Evolutionary conservation across 1,140 invertebrate genomes (phyloP), one percentile per base, ranked within the genome.

Genomic region (Leptinotarsa defecta): DNA sequence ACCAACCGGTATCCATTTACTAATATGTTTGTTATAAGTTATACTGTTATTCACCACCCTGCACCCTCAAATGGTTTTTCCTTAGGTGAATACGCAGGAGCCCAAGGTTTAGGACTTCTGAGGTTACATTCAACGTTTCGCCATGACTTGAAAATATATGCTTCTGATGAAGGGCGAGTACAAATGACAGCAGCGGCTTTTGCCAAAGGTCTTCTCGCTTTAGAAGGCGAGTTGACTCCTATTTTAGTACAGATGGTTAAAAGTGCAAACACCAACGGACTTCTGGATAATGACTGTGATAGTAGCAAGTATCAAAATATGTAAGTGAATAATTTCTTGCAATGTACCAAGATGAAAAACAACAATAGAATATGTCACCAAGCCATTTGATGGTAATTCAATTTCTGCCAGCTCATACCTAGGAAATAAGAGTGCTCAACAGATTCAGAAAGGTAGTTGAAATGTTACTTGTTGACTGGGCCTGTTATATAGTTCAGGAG

Each of bases 241-340:
- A 99, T 99, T 85, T 87, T 99, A 17, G 97, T 99, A 15, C 98
- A 99, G 87, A 99, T 99, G 98, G 98, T 99, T 1, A 99, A 99
- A 86, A 98, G 95, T 82, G 98, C 98, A 2, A 99, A 99, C 84
- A 99, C 98, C 0, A 99, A 99, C 87, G 98, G 98, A 4, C 86
- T 99, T 13, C 86, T 99, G 34, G 98, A 99, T 85, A 98, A 99
- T 84, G 98, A 99, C 85, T 97, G 96, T 83, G 97, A 98, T 86
- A 96, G 95, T 22, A 96, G 94, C 81, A 98, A 98, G 87, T 96
- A 95, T 84, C 96, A 98, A 85, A 95, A 96, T 84, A 94, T 96
- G 95, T 97, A 87, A 92, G 94, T 89, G 2, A 11, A 43, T 43
- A 3, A 43, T 43, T 43, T 43, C 34, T 11, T 11, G 34, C 11